Conservation (phyloP, 2,888 invertebrate genomes). For the Metellina segmentata region DNA sequence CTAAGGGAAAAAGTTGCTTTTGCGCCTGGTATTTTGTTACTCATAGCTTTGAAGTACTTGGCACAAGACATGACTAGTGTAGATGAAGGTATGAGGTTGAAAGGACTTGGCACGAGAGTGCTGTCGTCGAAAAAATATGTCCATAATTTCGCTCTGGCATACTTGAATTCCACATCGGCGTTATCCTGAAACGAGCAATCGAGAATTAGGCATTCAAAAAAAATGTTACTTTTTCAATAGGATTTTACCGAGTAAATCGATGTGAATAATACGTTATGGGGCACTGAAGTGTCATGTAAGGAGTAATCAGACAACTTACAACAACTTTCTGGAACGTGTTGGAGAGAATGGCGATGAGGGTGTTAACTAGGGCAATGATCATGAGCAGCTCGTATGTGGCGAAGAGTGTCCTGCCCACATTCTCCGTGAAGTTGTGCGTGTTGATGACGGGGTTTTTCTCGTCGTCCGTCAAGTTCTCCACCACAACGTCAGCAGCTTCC, state of each 20-base stretch:
- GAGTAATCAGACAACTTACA: constrained; percentile 61
- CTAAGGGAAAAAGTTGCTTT: constrained; percentile 47
- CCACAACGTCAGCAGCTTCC: constrained; percentile 85
- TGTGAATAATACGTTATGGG: not conserved
- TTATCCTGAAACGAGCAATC: constrained; percentile 82
- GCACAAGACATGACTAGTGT: not conserved
- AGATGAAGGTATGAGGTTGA: constrained; percentile 84
- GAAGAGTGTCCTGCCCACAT: constrained; percentile 85
- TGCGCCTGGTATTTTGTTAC: constrained; percentile 9
- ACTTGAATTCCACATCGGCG: constrained; percentile 88
- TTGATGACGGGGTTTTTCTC: constrained; percentile 81
- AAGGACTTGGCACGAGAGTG: constrained; percentile 86
- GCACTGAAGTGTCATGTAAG: not conserved
- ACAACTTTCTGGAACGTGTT: constrained; percentile 87
- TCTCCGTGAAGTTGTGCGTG: constrained; percentile 85
- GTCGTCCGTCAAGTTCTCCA: constrained; percentile 84
- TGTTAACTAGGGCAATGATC: constrained; percentile 88
- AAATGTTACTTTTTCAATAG: not conserved
- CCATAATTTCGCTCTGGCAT: constrained; percentile 88
- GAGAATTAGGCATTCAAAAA: no score
- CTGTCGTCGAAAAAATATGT: constrained; percentile 87
- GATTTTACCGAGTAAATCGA: not conserved
- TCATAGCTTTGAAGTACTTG: constrained; percentile 3
- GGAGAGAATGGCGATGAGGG: constrained; percentile 88
- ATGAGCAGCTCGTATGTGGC: constrained; percentile 86